These are phyloP conservation scores for Seriola quinqueradiata DNA, from an alignment of 2,113 vertebrate genomes.

Conservation along the genomic window DNA sequence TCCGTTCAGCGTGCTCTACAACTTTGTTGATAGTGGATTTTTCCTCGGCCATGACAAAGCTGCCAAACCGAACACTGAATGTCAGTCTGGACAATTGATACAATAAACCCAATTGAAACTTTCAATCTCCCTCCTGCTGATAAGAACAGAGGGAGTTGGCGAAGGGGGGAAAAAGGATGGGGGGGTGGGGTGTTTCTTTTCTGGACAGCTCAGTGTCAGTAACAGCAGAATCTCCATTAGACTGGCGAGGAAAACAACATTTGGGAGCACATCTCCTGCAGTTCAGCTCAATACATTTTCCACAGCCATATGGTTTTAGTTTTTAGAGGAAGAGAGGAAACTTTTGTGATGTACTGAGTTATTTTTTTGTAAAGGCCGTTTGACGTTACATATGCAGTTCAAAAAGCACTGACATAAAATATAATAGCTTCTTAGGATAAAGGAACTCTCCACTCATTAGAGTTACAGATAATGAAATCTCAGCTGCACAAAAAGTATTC, in stretches of 20 bases:
- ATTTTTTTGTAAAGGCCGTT: slow-evolving; percentile 16
- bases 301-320: slow-evolving; percentile 9
- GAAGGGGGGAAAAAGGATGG: neutral
- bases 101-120: slow-evolving; percentile 77
- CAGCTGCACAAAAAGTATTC: neutral
- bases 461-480: neutral
- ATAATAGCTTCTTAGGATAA: neutral
- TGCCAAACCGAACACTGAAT: slow-evolving; percentile 57
- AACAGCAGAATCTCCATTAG: slow-evolving; percentile 72
- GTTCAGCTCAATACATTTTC: slow-evolving; percentile 52
- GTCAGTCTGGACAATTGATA: slow-evolving; percentile 77
- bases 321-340: slow-evolving; percentile 21
- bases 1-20: neutral
- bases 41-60: slow-evolving; percentile 56
- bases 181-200: slow-evolving; percentile 31
- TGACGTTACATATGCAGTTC: slow-evolving; percentile 11
- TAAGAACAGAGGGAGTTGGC: slow-evolving; percentile 65
- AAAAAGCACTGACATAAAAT: neutral
- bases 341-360: slow-evolving; percentile 28
- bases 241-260: slow-evolving; percentile 63
- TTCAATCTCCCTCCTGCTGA: slow-evolving; percentile 74
- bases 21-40: slow-evolving; percentile 38
- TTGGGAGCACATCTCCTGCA: slow-evolving; percentile 56
- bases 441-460: neutral
- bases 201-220: slow-evolving; percentile 61